These are phyloP conservation scores for Nymphalis polychloros DNA, from an alignment of 2,888 invertebrate genomes.

Conservation along the genomic window DNA sequence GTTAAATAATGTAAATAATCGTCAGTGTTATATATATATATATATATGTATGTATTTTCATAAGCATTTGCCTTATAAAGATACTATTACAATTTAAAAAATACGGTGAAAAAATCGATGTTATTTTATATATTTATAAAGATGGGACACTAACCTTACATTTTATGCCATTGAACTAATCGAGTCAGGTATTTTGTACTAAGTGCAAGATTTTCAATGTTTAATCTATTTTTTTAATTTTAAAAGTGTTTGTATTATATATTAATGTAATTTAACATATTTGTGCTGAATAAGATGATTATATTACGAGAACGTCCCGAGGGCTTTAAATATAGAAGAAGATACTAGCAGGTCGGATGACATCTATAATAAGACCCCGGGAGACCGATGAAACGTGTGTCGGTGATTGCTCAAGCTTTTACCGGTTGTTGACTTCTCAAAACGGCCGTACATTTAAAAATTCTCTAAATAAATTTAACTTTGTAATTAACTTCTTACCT, in stretches of 20 bases:
- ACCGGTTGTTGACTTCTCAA: slow-evolving; percentile 74
- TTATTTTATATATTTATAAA: neutral
- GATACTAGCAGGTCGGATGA: slow-evolving; percentile 80
- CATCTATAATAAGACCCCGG: slow-evolving; percentile 80
- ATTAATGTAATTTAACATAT: neutral
- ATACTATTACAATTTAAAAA: too few relatives aligned
- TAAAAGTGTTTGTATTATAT: too few relatives aligned
- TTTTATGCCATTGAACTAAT: neutral
- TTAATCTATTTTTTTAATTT: too few relatives aligned
- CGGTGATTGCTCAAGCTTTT: slow-evolving; percentile 72
- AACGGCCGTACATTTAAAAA: slow-evolving; percentile 35
- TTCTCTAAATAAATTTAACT: slow-evolving; percentile 34
- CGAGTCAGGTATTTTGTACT: neutral
- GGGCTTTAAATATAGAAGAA: slow-evolving; percentile 77
- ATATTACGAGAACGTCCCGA: slow-evolving; percentile 49
- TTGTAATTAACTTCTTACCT: slow-evolving; percentile 5
- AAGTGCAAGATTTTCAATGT: neutral
- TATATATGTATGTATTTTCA: too few relatives aligned
- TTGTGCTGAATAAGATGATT: slow-evolving; percentile 16
- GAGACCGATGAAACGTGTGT: slow-evolving; percentile 73
- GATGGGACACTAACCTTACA: neutral
- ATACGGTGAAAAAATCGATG: too few relatives aligned
- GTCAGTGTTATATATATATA: too few relatives aligned
- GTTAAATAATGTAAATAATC: too few relatives aligned
- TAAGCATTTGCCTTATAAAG: too few relatives aligned